Percentiles rank a stretch among this genome's conserved stretches.
Evolutionary conservation across 2,113 vertebrate species (phyloP).

Genomic region (Carettochelys insculpta): DNA sequence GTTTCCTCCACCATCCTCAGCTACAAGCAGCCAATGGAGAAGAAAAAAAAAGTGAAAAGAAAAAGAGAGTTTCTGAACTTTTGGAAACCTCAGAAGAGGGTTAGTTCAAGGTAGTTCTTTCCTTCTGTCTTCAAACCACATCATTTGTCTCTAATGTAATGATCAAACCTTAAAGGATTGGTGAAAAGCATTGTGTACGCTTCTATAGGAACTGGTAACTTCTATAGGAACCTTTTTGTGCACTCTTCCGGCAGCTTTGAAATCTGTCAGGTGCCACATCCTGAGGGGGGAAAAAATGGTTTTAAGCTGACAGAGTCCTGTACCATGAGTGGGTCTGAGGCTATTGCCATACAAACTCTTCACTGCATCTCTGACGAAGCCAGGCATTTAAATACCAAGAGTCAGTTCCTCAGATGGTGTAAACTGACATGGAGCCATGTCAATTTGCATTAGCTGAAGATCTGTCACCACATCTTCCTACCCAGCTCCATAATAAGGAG

Average conservation of each 20-base stretch:
- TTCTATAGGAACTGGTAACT: constrained; percentile 25
- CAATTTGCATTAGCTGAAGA: background rate
- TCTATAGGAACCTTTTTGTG: background rate
- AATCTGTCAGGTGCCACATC: background rate
- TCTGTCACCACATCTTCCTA: background rate
- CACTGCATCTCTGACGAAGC: background rate
- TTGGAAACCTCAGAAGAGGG: background rate
- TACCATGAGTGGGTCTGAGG: background rate
- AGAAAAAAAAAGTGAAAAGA: background rate
- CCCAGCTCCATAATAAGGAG: background rate
- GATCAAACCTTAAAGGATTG: constrained; percentile 36
- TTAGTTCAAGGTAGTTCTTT: background rate
- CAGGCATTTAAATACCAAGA: background rate
- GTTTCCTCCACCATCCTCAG: background rate
- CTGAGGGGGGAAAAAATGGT: constrained; percentile 30
- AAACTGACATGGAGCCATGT: background rate
- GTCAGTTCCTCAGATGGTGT: background rate
- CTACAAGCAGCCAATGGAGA: background rate
- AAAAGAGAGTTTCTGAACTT: background rate
- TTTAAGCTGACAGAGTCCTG: background rate
- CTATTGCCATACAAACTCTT: background rate
- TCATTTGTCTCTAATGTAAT: constrained; percentile 31
- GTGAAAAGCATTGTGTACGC: constrained; percentile 7
- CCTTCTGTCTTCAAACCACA: constrained; percentile 6
- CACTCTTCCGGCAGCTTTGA: constrained; percentile 4